Base-by-base conservation (phyloP, 2,113 vertebrate species). In the Tenebrosternarchus preto region DNA sequence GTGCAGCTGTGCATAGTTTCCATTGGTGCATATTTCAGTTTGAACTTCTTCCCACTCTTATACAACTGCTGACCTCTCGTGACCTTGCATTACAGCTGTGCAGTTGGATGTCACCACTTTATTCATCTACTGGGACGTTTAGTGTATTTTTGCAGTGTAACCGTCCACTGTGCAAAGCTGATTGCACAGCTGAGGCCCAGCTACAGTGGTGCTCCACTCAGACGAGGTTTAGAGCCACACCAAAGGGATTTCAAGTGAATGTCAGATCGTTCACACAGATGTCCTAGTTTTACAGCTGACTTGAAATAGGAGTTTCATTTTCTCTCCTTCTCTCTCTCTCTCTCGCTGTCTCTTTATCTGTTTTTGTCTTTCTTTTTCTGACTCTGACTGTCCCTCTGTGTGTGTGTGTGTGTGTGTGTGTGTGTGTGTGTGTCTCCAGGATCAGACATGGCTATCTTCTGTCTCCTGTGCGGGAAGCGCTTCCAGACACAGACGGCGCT, bases 391-490 rank as follows among this genome's bases (percentile, higher is more conserved):
- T n/a, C n/a, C n/a, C n/a, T n/a, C n/a, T n/a, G n/a, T n/a, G n/a
- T n/a, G n/a, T n/a, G n/a, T n/a, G n/a, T n/a, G n/a, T n/a, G n/a
- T n/a, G n/a, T n/a, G n/a, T n/a, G n/a, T n/a, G n/a, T n/a, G n/a
- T n/a, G n/a, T n/a, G n/a, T n/a, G n/a, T n/a, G n/a, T n/a, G n/a
- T n/a, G n/a, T n/a, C 33, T 19, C 0, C 88, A 99, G 98, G 97
- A 22, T 95, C 97, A 0, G 98, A 99, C 93, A 98, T 99, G 97
- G 98, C 98, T 0, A 96, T 98, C 84, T 99, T 99, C 90, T 99
- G 98, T 91, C 93, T 99, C 90, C 95, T 99, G 31, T 99, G 97
- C 0, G 97, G 98, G 50, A 99, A 99, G 87, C 95, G 98, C 9
- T 98, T 99, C 91, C 97, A 98, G 93, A 96, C 96, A 0, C 98